These are phyloP conservation scores for Enhydra lutris DNA, from an alignment of 2,113 vertebrate genomes.

Conservation along the genomic window DNA sequence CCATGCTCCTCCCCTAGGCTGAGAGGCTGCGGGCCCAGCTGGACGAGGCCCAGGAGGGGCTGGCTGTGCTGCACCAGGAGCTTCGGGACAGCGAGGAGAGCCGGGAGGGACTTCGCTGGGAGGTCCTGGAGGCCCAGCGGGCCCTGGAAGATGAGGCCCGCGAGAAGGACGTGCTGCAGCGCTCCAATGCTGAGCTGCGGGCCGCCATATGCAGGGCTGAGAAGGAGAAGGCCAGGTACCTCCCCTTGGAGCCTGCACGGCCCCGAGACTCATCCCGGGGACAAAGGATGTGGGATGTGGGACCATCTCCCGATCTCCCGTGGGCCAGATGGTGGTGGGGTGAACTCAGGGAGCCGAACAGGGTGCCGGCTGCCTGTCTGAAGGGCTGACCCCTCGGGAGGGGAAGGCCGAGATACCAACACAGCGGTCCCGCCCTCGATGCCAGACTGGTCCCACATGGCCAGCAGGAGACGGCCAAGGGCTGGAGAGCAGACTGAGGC, in stretches of 20 bases:
- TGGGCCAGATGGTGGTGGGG: neutral
- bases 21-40: constrained; percentile 80
- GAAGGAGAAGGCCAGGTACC: constrained; percentile 88
- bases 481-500: neutral
- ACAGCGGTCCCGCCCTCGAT: neutral
- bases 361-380: neutral
- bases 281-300: neutral
- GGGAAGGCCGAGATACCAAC: too few species aligned
- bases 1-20: constrained; percentile 68
- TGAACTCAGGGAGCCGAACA: accelerated
- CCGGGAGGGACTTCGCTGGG: constrained; percentile 78
- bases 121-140: constrained; percentile 80
- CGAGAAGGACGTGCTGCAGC: constrained; percentile 83
- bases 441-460: accelerated
- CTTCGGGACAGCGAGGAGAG: constrained; percentile 78
- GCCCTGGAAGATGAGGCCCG: constrained; percentile 77
- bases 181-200: constrained; percentile 85
- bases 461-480: accelerated
- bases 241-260: accelerated
- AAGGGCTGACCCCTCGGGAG: neutral
- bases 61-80: constrained; percentile 66
- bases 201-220: constrained; percentile 79
- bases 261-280: neutral
- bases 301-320: accelerated
- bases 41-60: constrained; percentile 76